Conservation (phyloP, 2,888 invertebrate species). For the Volucella bombylans region DNA sequence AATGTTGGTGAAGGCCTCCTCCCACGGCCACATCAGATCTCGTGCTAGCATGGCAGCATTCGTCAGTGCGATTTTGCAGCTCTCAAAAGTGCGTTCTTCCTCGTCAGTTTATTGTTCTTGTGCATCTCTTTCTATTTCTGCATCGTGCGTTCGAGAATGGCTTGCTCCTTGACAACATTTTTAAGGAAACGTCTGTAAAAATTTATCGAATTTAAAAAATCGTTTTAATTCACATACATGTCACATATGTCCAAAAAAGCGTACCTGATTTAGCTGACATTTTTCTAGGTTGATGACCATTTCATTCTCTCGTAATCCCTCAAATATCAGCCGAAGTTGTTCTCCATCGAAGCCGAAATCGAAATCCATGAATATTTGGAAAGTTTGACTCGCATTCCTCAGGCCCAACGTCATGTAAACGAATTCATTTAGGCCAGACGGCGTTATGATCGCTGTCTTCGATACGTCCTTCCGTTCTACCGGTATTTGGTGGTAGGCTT, state of each 20-base stretch:
- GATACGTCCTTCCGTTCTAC: too few relatives aligned
- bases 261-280: background rate
- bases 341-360: background rate
- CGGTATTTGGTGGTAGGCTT: too few relatives aligned
- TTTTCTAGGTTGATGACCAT: conserved; percentile 8
- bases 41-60: too few relatives aligned
- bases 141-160: background rate
- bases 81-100: background rate
- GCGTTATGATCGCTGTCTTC: too few relatives aligned
- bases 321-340: conserved; percentile 4
- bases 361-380: too few relatives aligned
- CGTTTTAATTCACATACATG: conserved; percentile 73
- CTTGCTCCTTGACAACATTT: conserved; percentile 25
- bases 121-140: conserved; percentile 19
- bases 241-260: conserved; percentile 18
- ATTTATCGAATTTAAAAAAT: conserved; percentile 78
- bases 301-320: background rate
- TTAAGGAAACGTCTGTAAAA: conserved; percentile 77
- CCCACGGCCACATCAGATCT: too few relatives aligned
- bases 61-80: background rate
- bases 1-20: too few relatives aligned
- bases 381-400: too few relatives aligned
- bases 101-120: conserved; percentile 2
- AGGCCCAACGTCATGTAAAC: too few relatives aligned
- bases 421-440: too few relatives aligned